Percentiles rank a stretch among this genome's conserved stretches.
These are phyloP conservation scores for Drosophila saltans DNA, from an alignment of 1,140 invertebrate genomes.

Conservation along the genomic window DNA sequence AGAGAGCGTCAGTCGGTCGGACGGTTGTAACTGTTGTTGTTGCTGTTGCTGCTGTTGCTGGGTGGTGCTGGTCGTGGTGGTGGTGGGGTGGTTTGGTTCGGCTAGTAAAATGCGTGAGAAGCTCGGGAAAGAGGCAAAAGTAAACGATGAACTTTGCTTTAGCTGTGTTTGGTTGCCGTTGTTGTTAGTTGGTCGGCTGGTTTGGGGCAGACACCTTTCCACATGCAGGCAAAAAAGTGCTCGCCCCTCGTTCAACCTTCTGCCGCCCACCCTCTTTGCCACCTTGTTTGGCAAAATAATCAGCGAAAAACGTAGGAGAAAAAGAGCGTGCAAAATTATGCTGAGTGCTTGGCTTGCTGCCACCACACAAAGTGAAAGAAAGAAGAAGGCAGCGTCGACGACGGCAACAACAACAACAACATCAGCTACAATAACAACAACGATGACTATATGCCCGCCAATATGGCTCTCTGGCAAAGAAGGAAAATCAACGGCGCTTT, in stretches of 20 bases:
- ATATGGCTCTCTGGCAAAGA: conserved; percentile 34
- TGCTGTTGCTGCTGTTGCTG: conserved; percentile 32
- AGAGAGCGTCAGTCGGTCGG: conserved; percentile 28
- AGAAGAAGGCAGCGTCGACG: conserved; percentile 51
- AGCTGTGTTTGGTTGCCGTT: conserved; percentile 58
- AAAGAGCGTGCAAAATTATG: conserved; percentile 80
- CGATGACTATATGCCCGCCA: conserved; percentile 29
- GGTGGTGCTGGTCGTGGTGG: conserved; percentile 28
- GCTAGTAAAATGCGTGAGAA: conserved; percentile 74
- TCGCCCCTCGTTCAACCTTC: background rate
- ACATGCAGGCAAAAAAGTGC: conserved; percentile 49
- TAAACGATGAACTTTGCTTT: conserved; percentile 79
- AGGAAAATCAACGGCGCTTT: conserved; percentile 79
- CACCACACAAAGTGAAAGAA: conserved; percentile 78
- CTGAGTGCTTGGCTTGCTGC: conserved; percentile 78
- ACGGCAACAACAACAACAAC: conserved; percentile 29
- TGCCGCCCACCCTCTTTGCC: conserved; percentile 5
- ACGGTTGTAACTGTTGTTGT: conserved; percentile 74
- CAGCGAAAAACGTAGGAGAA: conserved; percentile 76
- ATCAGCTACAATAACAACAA: conserved; percentile 55
- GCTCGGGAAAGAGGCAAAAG: conserved; percentile 45
- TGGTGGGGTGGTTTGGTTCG: conserved; percentile 34
- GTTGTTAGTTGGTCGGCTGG: conserved; percentile 38
- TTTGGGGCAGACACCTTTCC: conserved; percentile 70
- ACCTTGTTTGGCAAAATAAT: conserved; percentile 71